Percentiles rank a stretch among this genome's conserved stretches.
phyloP scores from a whole-genome alignment of 2,888 invertebrate species.

The Heliconius hortense region DNA sequence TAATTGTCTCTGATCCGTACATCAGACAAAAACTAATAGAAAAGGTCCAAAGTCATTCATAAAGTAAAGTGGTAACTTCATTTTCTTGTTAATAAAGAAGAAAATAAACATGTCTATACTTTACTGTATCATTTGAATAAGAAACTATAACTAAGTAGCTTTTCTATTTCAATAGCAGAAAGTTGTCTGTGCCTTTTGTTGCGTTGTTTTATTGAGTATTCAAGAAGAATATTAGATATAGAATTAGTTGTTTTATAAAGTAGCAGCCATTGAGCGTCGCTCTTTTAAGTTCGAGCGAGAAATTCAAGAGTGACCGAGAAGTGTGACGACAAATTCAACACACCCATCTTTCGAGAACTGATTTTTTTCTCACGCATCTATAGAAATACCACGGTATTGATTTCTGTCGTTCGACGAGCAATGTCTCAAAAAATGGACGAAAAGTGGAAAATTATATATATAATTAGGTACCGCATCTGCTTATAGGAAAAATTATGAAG shows the following conservation, averaged over 20 bases:
- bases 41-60: not conserved
- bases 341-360: too few relatives aligned
- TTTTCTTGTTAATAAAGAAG: not conserved
- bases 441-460: too few relatives aligned
- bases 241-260: not conserved
- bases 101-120: not conserved
- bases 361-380: too few relatives aligned
- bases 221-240: not conserved
- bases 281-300: too few relatives aligned
- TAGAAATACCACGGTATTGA: too few relatives aligned
- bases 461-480: too few relatives aligned
- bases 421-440: too few relatives aligned
- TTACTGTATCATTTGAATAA: not conserved
- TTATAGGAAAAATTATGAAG: too few relatives aligned
- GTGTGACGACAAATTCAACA: too few relatives aligned
- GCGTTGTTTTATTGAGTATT: not conserved
- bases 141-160: not conserved
- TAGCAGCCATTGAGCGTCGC: too few relatives aligned
- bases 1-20: not conserved
- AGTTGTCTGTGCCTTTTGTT: not conserved
- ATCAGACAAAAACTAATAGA: not conserved
- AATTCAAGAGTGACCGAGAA: too few relatives aligned
- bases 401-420: too few relatives aligned
- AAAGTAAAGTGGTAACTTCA: not conserved
- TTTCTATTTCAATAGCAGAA: slow-evolving; percentile 6